phyloP scores from a whole-genome alignment of 2,888 invertebrate genomes.

The Cantharis flavilabris region DNA sequence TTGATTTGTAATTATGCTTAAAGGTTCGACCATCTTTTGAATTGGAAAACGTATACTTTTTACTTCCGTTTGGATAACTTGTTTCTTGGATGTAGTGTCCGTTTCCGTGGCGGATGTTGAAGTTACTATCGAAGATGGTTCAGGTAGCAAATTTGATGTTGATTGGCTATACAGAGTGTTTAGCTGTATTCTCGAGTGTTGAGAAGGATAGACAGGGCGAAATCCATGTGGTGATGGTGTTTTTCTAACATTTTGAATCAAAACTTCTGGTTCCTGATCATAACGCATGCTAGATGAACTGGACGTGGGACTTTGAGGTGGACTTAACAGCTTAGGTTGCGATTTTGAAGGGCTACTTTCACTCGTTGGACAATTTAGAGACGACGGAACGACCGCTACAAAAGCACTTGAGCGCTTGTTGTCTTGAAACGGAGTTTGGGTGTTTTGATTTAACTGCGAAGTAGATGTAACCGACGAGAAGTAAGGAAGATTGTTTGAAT shows the following conservation, averaged over 20 bases:
- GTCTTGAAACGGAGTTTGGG: slow-evolving; percentile 22
- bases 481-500: slow-evolving; percentile 59
- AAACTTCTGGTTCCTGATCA: slow-evolving; percentile 9
- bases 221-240: slow-evolving; percentile 46
- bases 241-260: slow-evolving; percentile 5
- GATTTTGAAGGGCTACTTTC: background rate
- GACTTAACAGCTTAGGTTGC: slow-evolving; percentile 24
- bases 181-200: slow-evolving; percentile 35
- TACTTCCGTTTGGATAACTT: slow-evolving; percentile 38
- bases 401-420: slow-evolving; percentile 57
- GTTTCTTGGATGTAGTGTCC: background rate
- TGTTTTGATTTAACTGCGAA: slow-evolving; percentile 34
- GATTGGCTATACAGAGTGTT: background rate
- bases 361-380: slow-evolving; percentile 22
- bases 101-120: slow-evolving; percentile 13
- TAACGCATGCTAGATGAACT: slow-evolving; percentile 6
- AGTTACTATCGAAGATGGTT: slow-evolving; percentile 18
- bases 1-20: slow-evolving; percentile 53
- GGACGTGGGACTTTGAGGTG: slow-evolving; percentile 70
- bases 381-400: slow-evolving; percentile 50
- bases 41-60: slow-evolving; percentile 51
- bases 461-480: slow-evolving; percentile 51
- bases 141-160: background rate
- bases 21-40: slow-evolving; percentile 46
- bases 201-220: slow-evolving; percentile 44